Evolutionary conservation across 2,888 invertebrate species (phyloP).

Genomic region (Eupithecia tripunctaria): DNA sequence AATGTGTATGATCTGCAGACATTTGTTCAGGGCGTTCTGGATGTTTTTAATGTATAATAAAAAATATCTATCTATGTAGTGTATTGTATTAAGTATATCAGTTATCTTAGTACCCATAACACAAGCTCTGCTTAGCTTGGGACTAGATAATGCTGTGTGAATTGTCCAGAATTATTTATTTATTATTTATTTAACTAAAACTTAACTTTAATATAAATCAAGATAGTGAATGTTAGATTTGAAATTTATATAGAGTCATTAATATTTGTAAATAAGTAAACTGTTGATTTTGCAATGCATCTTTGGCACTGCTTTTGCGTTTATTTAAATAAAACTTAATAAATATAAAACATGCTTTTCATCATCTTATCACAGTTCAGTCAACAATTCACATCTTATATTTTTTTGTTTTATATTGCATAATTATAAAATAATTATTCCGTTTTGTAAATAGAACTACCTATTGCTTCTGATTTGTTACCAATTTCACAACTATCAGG

Average conservation of each 20-base stretch:
- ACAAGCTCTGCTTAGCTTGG: no score
- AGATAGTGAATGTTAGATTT: not conserved
- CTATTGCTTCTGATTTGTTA: constrained; percentile 28
- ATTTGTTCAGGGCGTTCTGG: no score
- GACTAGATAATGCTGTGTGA: no score
- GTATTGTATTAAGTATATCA: no score
- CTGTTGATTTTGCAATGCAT: constrained; percentile 72
- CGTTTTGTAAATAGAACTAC: constrained; percentile 60
- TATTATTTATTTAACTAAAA: no score
- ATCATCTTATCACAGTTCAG: constrained; percentile 82
- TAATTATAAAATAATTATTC: constrained; percentile 58
- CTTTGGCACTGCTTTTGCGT: constrained; percentile 81
- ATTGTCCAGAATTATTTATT: no score
- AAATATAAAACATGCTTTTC: constrained; percentile 67
- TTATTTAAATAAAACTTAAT: constrained; percentile 68
- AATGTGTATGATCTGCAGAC: no score
- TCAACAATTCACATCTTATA: constrained; percentile 60
- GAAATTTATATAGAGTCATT: not conserved
- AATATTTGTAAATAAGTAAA: constrained; percentile 39
- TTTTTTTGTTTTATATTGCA: constrained; percentile 75
- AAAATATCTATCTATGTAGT: no score
- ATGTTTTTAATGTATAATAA: no score
- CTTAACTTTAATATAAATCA: not conserved
- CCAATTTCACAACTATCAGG: constrained; percentile 15
- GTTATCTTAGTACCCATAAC: no score